A percentile compares a stretch with the other conserved stretches of the same genome.
Conservation (phyloP, 2,797 vertebrate genomes). For the Catharus ustulatus region DNA sequence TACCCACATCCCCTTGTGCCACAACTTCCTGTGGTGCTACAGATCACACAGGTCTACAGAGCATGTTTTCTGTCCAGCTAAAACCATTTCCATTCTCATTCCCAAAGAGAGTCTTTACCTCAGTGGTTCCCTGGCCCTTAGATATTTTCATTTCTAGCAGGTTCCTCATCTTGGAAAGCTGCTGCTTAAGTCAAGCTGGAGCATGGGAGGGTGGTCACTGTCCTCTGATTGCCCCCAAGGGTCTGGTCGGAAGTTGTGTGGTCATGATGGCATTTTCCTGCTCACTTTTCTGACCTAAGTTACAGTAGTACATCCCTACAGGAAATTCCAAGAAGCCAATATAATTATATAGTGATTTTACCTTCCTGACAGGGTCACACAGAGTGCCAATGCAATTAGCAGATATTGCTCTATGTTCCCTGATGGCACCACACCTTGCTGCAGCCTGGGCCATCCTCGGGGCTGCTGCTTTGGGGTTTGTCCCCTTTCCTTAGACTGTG, state of each 20-base stretch:
- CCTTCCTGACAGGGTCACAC: constrained; percentile 40
- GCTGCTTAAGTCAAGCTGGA: not conserved
- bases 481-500: not conserved
- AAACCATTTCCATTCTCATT: not conserved
- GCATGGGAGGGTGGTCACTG: not conserved
- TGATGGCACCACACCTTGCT: not conserved
- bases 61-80: not conserved
- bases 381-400: constrained; percentile 46
- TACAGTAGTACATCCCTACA: not conserved
- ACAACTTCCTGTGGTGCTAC: not conserved
- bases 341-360: constrained; percentile 36
- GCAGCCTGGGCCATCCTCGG: not conserved
- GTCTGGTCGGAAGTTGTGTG: not conserved
- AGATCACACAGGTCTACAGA: not conserved
- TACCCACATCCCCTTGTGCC: rapidly evolving
- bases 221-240: not conserved
- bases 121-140: not conserved
- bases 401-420: not conserved
- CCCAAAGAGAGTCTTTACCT: not conserved
- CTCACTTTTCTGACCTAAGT: not conserved
- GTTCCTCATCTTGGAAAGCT: not conserved
- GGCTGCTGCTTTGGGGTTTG: not conserved
- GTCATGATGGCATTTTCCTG: not conserved
- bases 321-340: constrained; percentile 49
- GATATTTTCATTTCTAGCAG: not conserved